Conservation (phyloP, 1,140 invertebrate genomes). For the Chironomus striatipennis region DNA sequence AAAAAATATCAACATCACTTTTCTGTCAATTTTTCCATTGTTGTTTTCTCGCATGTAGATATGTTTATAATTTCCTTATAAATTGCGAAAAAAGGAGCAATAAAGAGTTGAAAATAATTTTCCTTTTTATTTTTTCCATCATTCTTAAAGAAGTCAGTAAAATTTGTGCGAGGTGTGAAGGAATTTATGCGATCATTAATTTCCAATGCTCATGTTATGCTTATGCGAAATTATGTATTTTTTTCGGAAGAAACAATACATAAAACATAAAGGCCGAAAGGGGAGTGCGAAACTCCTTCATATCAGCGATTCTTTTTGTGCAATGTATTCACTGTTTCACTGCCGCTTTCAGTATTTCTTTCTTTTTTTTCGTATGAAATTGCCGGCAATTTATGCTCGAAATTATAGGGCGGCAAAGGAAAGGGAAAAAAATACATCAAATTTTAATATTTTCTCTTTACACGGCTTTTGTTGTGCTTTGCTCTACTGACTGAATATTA, state of each 20-base stretch:
- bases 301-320: constrained; percentile 3
- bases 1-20: too few species aligned
- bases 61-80: too few species aligned
- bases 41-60: too few species aligned
- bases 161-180: constrained; percentile 17
- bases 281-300: constrained; percentile 8
- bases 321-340: not conserved
- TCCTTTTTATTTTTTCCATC: not conserved
- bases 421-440: constrained; percentile 3
- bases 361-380: constrained; percentile 10
- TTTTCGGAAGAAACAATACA: not conserved
- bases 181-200: constrained; percentile 21
- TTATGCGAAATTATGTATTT: constrained; percentile 22
- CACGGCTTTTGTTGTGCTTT: not conserved
- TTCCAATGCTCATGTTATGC: constrained; percentile 15
- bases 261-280: not conserved
- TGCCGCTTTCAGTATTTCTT: not conserved
- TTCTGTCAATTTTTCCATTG: too few species aligned
- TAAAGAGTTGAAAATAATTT: not conserved
- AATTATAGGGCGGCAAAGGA: constrained; percentile 20
- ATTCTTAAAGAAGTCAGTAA: not conserved
- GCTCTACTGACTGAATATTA: not conserved
- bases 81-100: not conserved
- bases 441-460: constrained; percentile 22
- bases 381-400: constrained; percentile 19